These are phyloP conservation scores for Heliconius eleuchia DNA, from an alignment of 1,140 invertebrate genomes.

Conservation along the genomic window DNA sequence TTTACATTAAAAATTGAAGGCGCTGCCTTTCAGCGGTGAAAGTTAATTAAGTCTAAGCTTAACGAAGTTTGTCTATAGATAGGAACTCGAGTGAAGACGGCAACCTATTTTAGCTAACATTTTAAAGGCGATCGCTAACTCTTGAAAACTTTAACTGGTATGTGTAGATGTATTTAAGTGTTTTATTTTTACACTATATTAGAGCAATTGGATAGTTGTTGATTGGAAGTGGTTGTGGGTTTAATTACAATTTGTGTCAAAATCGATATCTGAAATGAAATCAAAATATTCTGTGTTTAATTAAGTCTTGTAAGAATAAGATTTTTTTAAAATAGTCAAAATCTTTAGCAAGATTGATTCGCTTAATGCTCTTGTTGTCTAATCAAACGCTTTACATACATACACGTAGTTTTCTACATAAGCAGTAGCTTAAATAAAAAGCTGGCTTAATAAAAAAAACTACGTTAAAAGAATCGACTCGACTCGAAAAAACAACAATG, in stretches of 20 bases:
- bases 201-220: not conserved
- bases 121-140: conserved; percentile 7
- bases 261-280: not conserved
- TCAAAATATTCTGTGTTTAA: too few relatives aligned
- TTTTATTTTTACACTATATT: not conserved
- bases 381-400: too few relatives aligned
- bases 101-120: conserved; percentile 21
- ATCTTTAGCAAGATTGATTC: too few relatives aligned
- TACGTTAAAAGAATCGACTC: too few relatives aligned
- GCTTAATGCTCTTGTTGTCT: too few relatives aligned
- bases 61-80: conserved; percentile 29
- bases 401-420: too few relatives aligned
- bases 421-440: too few relatives aligned
- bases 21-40: conserved; percentile 4
- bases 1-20: not conserved
- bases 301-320: too few relatives aligned
- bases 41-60: conserved; percentile 33
- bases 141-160: not conserved
- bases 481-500: too few relatives aligned
- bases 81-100: conserved; percentile 15
- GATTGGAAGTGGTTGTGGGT: not conserved
- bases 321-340: too few relatives aligned
- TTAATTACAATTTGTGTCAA: not conserved
- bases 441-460: too few relatives aligned
- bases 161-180: not conserved